Evolutionary conservation across 2,113 vertebrate species (phyloP).

Genomic region (Upupa epops): DNA sequence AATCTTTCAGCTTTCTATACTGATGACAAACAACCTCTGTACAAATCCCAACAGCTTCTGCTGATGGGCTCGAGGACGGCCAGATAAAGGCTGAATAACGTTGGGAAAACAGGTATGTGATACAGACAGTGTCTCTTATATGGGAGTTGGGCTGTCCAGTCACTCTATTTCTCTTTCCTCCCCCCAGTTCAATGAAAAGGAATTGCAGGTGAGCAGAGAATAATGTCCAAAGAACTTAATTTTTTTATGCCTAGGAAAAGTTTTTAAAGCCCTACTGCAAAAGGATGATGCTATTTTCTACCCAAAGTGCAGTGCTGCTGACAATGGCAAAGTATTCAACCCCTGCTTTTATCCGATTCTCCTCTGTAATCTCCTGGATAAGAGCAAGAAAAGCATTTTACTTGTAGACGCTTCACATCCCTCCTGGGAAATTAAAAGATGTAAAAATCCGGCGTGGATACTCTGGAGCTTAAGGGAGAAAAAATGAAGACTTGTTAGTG

Average conservation of each 20-base stretch:
- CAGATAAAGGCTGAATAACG: background rate
- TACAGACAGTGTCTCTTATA: background rate
- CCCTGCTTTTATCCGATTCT: background rate
- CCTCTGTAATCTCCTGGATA: constrained; percentile 17
- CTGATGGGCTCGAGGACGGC: background rate
- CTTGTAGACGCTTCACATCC: constrained; percentile 13
- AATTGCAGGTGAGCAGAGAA: background rate
- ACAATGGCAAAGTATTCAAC: constrained; percentile 25
- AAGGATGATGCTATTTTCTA: constrained; percentile 11
- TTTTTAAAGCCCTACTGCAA: background rate
- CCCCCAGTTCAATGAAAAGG: background rate
- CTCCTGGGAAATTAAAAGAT: constrained; percentile 49
- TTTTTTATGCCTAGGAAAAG: constrained; percentile 1
- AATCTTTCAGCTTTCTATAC: background rate
- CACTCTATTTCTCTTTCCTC: background rate
- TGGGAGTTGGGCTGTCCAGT: background rate
- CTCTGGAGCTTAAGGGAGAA: background rate
- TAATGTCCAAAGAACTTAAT: background rate
- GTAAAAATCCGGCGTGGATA: background rate
- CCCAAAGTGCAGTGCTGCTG: background rate
- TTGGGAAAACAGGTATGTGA: background rate
- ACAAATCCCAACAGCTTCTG: background rate
- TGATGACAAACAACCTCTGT: background rate
- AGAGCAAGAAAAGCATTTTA: constrained; percentile 45
- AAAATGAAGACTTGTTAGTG: background rate